These are phyloP conservation scores for Chymomyza caudatula DNA, from an alignment of 2,888 invertebrate species.

Conservation along the genomic window DNA sequence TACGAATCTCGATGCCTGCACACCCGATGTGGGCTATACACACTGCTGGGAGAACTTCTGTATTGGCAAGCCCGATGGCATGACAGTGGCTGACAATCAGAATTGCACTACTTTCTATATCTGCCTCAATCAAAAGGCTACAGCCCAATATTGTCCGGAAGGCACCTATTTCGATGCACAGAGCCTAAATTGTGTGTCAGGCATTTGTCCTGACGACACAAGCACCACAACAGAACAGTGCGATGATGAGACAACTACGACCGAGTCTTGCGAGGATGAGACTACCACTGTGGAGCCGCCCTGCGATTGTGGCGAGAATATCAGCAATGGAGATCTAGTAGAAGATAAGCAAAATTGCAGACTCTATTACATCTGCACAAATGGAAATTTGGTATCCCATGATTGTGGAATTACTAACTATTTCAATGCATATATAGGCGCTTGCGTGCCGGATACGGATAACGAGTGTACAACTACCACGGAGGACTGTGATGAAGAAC, in stretches of 20 bases:
- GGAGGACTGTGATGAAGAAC: background rate
- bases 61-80: conserved; percentile 40
- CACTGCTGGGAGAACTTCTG: conserved; percentile 60
- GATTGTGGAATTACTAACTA: conserved; percentile 55
- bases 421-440: conserved; percentile 31
- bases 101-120: conserved; percentile 49
- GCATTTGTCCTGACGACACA: conserved; percentile 44
- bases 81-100: conserved; percentile 17
- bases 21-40: conserved; percentile 27
- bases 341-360: conserved; percentile 50
- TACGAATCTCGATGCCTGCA: conserved; percentile 20
- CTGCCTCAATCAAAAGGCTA: conserved; percentile 33
- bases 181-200: conserved; percentile 37
- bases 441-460: conserved; percentile 16
- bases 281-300: background rate
- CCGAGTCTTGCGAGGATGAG: background rate
- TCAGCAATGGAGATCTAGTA: conserved; percentile 48
- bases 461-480: background rate
- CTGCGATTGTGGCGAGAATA: conserved; percentile 46
- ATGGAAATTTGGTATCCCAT: conserved; percentile 46
- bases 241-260: conserved; percentile 2
- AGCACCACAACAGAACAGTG: conserved; percentile 5
- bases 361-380: conserved; percentile 53
- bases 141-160: conserved; percentile 24
- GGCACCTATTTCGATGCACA: conserved; percentile 44